A percentile compares a stretch with the other conserved stretches of the same genome.
phyloP scores from a whole-genome alignment of 1,140 invertebrate species.

The Sarcophaga peregrina region DNA sequence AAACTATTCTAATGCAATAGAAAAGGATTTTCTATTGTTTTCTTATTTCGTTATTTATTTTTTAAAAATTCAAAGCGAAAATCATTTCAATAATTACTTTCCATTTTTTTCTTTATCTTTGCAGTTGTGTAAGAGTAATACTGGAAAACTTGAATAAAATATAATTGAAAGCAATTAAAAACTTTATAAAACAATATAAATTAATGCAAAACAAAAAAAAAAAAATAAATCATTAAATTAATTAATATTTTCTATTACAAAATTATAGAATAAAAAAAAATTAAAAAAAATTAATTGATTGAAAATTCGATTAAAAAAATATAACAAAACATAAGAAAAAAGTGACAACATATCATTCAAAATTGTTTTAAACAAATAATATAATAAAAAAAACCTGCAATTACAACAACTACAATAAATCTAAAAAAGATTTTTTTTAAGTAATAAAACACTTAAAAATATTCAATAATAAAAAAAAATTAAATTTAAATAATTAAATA shows the following conservation, averaged over 20 bases:
- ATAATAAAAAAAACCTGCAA: background rate
- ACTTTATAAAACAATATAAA: background rate
- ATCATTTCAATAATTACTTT: background rate
- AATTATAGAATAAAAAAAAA: background rate
- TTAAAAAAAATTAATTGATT: background rate
- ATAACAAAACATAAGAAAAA: background rate
- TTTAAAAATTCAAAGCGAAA: no score
- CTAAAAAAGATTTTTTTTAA: no score
- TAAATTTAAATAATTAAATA: no score
- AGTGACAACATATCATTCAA: constrained; percentile 18
- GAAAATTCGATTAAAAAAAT: background rate
- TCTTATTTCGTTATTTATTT: no score
- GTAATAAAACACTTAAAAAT: no score
- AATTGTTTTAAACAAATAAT: background rate
- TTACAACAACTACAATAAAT: background rate
- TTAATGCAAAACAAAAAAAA: background rate
- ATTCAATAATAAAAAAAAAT: no score
- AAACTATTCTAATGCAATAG: no score
- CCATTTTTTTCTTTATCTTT: background rate
- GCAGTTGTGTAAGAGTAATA: background rate
- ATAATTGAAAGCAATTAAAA: constrained; percentile 17
- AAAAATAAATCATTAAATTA: background rate
- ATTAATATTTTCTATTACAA: background rate
- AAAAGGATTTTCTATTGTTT: no score
- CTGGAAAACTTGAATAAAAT: background rate